A percentile compares a stretch with the other conserved stretches of the same genome.
These are phyloP conservation scores for Paratrypauchen microcephalus DNA, from an alignment of 2,797 vertebrate genomes.

Conservation along the genomic window DNA sequence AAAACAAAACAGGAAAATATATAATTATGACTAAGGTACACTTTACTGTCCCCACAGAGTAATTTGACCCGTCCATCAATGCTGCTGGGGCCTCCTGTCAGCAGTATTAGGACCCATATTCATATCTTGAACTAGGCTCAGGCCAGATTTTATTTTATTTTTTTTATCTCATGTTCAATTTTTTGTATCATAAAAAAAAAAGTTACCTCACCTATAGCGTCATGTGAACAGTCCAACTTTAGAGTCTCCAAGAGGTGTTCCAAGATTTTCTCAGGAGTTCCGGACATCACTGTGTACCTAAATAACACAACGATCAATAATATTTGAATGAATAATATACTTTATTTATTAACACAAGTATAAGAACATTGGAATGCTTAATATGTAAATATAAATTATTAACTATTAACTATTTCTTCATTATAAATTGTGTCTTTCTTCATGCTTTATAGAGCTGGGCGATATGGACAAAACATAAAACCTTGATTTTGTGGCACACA, in stretches of 20 bases:
- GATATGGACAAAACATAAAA: too few relatives aligned
- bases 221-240: conserved; percentile 84
- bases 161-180: background rate
- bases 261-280: conserved; percentile 94
- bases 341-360: background rate
- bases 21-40: conserved; percentile 5
- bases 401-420: too few relatives aligned
- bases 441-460: too few relatives aligned
- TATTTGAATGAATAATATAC: background rate
- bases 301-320: conserved; percentile 6
- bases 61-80: too few relatives aligned
- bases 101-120: too few relatives aligned
- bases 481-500: too few relatives aligned
- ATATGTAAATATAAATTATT: too few relatives aligned
- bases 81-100: too few relatives aligned
- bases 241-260: conserved; percentile 91
- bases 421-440: too few relatives aligned
- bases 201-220: conserved; percentile 77
- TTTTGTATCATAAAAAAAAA: background rate
- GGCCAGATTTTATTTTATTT: too few relatives aligned
- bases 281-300: conserved; percentile 94
- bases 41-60: background rate
- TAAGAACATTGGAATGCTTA: too few relatives aligned
- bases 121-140: too few relatives aligned
- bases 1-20: conserved; percentile 3